Evolutionary conservation across 2,113 vertebrate genomes (phyloP), one percentile per base, ranked within the genome.

Genomic region (Sturnira hondurensis): DNA sequence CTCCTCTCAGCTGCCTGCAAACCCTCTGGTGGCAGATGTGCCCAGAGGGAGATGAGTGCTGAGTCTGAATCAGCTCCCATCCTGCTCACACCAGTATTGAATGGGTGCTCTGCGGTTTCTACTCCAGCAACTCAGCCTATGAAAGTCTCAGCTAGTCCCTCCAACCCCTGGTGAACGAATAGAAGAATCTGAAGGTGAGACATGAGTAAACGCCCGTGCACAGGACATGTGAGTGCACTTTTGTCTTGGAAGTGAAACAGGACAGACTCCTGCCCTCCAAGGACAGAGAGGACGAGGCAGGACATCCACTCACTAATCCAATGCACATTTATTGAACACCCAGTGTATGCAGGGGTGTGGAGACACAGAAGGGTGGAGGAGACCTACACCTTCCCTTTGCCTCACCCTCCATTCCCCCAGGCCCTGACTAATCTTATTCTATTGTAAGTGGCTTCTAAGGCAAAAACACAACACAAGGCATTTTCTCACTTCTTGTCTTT

Each of bases 1-100:
- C 54, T 31, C 28, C 0, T 45, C 0, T 0, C 14, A 24, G 65
- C 73, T 26, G 47, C 41, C 16, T 36, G 45, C 54, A 3, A 0
- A 45, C 52, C 45, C 11, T 76, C 82, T 68, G 31, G 17, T 1
- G 17, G 76, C 41, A 52, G 50, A n/a, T 0, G 4, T 3, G 33
- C 68, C 0, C 19, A 45, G 80, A 24, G 4, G 45, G 47, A 19
- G 38, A 28, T 15, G 74, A 67, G 82, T 1, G 1, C 38, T 14
- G 36, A 52, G 38, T 81, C 36, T 45, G 80, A 86, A 13, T 71
- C 73, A 38, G 43, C 67, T 74, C 17, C 36, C 7, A 1, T 26
- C 17, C 33, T 11, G 33, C 47, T 28, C 17, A 2, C 1, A 2
- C 17, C 31, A 2, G 36, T 47, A 70, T 16, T 10, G 17, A 28